Base-by-base conservation (phyloP, 2,113 vertebrate genomes). In the Ictidomys tridecemlineatus region DNA sequence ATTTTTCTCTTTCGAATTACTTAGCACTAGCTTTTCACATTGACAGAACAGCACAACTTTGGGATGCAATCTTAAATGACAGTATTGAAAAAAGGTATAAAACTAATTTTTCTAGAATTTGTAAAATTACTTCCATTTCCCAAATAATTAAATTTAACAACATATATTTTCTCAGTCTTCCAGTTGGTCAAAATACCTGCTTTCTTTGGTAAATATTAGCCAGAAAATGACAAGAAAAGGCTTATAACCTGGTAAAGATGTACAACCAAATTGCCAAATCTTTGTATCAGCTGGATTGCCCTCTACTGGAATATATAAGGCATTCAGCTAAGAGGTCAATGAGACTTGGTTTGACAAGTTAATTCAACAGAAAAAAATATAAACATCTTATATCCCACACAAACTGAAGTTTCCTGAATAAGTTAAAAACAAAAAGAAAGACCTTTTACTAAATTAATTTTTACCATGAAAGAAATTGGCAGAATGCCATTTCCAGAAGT, bases 291-390 rank as follows among this genome's bases (percentile, higher is more conserved):
- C 39, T 48, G 13, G 69, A 45, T 85, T 97, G 96, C 97, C 95
- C 93, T 89, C 97, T 97, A 80, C 93, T 89, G 92, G 45, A 85
- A 45, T 16, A 8, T 10, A 26, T 30, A 32, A 89, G 87, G 39
- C 32, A 93, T 5, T 79, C 30, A 85, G 45, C 48, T 18, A 63
- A 63, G 6, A 74, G 17, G 42, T 76, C n/a, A 45, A 34, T 2
- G 45, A 9, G 1, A 51, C 32, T 94, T 67, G 16, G 30, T 85
- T 93, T 74, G 42, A 51, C 13, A 78, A 63, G 9, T 3, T 8
- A 86, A 61, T 20, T 61, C 13, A 17, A 65, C 0, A 79, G 37
- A 9, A 37, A 70, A 45, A 61, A 82, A n/a, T n/a, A 12, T 28
- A 83, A 82, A 89, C 32, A 92, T n/a, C n/a, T n/a, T n/a, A n/a